phyloP scores from a whole-genome alignment of 2,888 invertebrate genomes.

The Ornithoptera priamus region DNA sequence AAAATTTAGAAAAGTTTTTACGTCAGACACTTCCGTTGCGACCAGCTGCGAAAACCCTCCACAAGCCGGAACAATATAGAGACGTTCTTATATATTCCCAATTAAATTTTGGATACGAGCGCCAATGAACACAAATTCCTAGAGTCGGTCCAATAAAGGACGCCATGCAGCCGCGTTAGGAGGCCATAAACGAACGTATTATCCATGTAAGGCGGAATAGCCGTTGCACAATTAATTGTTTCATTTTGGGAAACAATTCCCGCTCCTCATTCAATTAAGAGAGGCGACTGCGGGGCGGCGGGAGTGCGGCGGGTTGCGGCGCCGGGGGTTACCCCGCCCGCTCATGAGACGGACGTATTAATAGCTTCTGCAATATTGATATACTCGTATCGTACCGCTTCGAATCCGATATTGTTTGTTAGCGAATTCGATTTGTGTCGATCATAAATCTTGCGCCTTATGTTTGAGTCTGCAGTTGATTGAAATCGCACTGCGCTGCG shows the following conservation, averaged over 20 bases:
- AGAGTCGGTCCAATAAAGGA: conserved; percentile 79
- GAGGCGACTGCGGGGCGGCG: conserved; percentile 71
- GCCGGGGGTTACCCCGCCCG: conserved; percentile 51
- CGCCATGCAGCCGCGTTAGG: conserved; percentile 79
- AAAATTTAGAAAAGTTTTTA: conserved; percentile 47
- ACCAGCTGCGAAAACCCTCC: conserved; percentile 68
- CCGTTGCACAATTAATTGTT: conserved; percentile 81
- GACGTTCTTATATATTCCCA: conserved; percentile 75
- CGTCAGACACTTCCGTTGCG: conserved; percentile 53
- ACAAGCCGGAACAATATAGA: conserved; percentile 61
- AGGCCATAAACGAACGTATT: conserved; percentile 80
- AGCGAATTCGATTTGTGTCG: conserved; percentile 80
- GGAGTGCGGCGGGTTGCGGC: conserved; percentile 40
- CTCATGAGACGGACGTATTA: conserved; percentile 80
- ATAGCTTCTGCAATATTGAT: conserved; percentile 81
- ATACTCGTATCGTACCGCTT: conserved; percentile 76
- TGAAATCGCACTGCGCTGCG: conserved; percentile 64
- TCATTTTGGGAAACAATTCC: conserved; percentile 81
- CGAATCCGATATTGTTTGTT: conserved; percentile 79
- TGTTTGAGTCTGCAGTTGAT: conserved; percentile 74
- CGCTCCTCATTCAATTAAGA: conserved; percentile 81
- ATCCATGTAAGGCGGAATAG: conserved; percentile 81
- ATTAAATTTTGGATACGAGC: conserved; percentile 79
- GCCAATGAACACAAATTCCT: conserved; percentile 79
- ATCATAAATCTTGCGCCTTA: conserved; percentile 80